Evolutionary conservation across 2,888 invertebrate genomes (phyloP), one percentile per base, ranked within the genome.

Genomic region (Chironomus tentans): DNA sequence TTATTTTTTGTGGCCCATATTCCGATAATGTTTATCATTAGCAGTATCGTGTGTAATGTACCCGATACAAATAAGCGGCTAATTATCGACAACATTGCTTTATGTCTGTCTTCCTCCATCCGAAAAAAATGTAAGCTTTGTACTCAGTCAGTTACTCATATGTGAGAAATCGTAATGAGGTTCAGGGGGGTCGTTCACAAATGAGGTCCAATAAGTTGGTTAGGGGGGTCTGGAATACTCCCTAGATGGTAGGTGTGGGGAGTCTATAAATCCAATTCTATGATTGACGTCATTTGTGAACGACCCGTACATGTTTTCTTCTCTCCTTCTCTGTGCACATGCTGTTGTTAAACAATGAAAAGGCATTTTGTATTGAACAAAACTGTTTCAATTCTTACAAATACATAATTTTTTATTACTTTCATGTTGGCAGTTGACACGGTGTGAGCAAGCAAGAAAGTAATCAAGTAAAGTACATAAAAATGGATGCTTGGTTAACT

Each of bases 401-500:
- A 15, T 3, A 15, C 18, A 56, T 56, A 15, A 15, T 18, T 56
- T 56, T 28, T 56, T 56, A 56, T 56, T n/a, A 2, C 56, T 15
- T 18, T 56, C n/a, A 15, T 18, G 56, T 18, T 56, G 56, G 38
- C 56, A 15, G 56, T 56, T 15, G 56, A 56, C n/a, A 56, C 15
- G 18, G 56, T 15, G 56, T 15, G 15, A 56, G n/a, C 56, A 18
- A 13, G 22, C 65, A 65, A 22, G 65, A 65, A 65, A 65, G 65
- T 62, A 62, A 62, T 62, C 62, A 21, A 62, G 62, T 15, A 56
- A 56, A 56, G 18, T 56, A 56, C 22, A 48, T 46, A 47, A 74
- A 74, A 74, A 74, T 74, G 74, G 74, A 74, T 65, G 74, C 74
- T 38, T 74, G 74, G 74, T 68, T 74, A 65, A 74, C 74, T 74